A percentile compares a stretch with the other conserved stretches of the same genome.
phyloP scores from a whole-genome alignment of 2,888 invertebrate species.

The Selenia dentaria region DNA sequence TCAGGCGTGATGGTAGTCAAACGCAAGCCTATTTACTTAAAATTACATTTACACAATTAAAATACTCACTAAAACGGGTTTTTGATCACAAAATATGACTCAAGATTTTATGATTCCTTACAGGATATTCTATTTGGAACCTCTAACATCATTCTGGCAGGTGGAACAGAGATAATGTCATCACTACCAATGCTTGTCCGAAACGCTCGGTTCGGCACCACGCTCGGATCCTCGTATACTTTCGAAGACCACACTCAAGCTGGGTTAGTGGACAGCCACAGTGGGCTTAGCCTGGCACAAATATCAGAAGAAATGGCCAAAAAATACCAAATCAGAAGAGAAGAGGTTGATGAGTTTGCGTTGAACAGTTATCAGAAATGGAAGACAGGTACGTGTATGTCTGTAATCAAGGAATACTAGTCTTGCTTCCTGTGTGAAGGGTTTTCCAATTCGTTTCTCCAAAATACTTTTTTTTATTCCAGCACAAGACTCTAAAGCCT shows the following conservation, averaged over 20 bases:
- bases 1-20: too few relatives aligned
- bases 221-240: conserved; percentile 89
- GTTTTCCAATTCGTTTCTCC: too few relatives aligned
- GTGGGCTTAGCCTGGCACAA: conserved; percentile 94
- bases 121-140: conserved; percentile 94
- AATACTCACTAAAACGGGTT: too few relatives aligned
- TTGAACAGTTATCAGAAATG: conserved; percentile 92
- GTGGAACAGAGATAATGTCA: conserved; percentile 98
- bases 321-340: conserved; percentile 89
- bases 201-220: conserved; percentile 94
- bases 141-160: conserved; percentile 93
- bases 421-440: too few relatives aligned
- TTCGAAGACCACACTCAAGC: conserved; percentile 89
- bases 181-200: conserved; percentile 93
- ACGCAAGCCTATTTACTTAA: too few relatives aligned
- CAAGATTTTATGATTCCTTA: too few relatives aligned
- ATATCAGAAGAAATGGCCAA: conserved; percentile 94
- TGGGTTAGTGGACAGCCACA: conserved; percentile 88
- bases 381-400: conserved; percentile 83
- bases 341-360: conserved; percentile 93
- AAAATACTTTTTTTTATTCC: too few relatives aligned
- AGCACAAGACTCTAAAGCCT: conserved; percentile 94
- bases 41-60: too few relatives aligned
- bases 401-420: too few relatives aligned
- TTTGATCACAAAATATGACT: too few relatives aligned